Percentiles rank a stretch among this genome's conserved stretches.
Conservation (phyloP, 2,888 invertebrate species). For the Beris chalybata region DNA sequence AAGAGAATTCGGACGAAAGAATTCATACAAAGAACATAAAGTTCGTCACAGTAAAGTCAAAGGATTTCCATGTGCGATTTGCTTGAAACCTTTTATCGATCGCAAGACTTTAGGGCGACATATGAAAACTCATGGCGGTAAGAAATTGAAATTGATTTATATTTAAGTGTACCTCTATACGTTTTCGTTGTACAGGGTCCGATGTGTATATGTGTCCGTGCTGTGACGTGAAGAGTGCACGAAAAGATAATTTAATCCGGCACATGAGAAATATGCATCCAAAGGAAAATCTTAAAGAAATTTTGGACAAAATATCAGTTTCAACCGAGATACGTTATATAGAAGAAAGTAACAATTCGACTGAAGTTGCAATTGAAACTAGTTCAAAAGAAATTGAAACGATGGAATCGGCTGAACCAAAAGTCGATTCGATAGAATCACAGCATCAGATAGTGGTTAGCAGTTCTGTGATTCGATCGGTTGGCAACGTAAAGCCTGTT, state of each 20-base stretch:
- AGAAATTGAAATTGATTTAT: constrained; percentile 10
- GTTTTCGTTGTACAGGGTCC: constrained; percentile 58
- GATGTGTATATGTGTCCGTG: constrained; percentile 72
- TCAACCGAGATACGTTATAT: neutral
- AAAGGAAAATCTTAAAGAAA: constrained; percentile 44
- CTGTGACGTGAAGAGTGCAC: constrained; percentile 70
- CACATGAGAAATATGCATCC: constrained; percentile 78
- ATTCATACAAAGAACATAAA: constrained; percentile 62
- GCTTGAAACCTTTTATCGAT: constrained; percentile 68
- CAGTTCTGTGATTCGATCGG: constrained; percentile 51
- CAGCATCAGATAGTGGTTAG: constrained; percentile 40
- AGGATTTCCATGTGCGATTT: constrained; percentile 65
- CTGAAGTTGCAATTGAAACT: neutral
- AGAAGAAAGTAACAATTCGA: no score
- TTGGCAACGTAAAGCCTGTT: constrained; percentile 52
- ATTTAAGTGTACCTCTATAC: constrained; percentile 9
- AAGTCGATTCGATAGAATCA: neutral
- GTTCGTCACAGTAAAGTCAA: constrained; percentile 60
- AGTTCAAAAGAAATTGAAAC: neutral
- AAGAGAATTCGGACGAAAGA: constrained; percentile 63
- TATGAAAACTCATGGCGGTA: constrained; percentile 69
- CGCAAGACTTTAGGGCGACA: constrained; percentile 72
- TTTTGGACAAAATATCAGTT: constrained; percentile 1
- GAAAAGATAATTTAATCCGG: constrained; percentile 77
- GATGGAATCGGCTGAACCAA: neutral